These are phyloP conservation scores for Chrysochloris asiatica DNA, from an alignment of 2,113 vertebrate species.

Conservation along the genomic window DNA sequence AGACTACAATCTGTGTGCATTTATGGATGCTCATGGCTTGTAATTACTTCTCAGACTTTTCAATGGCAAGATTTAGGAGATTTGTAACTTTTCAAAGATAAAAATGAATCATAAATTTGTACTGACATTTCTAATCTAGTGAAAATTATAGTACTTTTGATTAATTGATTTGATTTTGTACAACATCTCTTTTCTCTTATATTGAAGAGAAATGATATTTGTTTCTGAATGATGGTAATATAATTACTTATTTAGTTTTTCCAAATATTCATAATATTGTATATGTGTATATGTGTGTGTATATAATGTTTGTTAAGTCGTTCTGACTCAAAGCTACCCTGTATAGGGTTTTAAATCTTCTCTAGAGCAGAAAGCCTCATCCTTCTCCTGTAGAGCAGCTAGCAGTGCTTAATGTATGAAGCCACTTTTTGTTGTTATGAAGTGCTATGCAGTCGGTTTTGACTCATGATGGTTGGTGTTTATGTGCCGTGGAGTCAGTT, in stretches of 20 bases:
- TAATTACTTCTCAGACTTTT: conserved; percentile 1
- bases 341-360: too few species aligned
- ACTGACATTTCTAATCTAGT: neutral
- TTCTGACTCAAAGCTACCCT: too few species aligned
- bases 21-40: neutral
- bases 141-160: neutral
- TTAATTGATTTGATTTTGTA: conserved; percentile 16
- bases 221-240: neutral
- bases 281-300: too few species aligned
- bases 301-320: too few species aligned
- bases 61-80: neutral
- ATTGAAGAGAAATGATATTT: neutral
- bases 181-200: neutral
- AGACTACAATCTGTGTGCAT: neutral
- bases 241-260: conserved; percentile 9
- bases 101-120: conserved; percentile 12
- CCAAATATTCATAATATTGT: too few species aligned
- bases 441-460: too few species aligned
- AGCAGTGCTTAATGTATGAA: too few species aligned
- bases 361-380: too few species aligned
- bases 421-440: too few species aligned
- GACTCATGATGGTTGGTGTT: too few species aligned
- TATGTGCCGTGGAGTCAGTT: too few species aligned
- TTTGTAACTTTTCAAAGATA: conserved; percentile 32
- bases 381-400: too few species aligned